Evolutionary conservation across 2,888 invertebrate species (phyloP).

Genomic region (Andricus quercusramuli): DNA sequence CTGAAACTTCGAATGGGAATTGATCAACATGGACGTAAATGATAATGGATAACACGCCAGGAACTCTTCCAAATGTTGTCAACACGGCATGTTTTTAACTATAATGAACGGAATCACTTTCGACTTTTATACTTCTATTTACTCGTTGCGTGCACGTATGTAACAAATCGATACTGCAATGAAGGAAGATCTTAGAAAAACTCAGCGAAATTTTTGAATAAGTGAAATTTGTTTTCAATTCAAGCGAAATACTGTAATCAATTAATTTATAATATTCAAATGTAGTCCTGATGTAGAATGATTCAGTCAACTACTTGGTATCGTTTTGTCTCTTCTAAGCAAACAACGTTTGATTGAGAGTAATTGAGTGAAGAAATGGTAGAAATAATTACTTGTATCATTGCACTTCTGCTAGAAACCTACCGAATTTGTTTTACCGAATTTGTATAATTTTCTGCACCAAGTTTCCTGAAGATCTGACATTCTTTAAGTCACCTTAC

Average conservation of each 20-base stretch:
- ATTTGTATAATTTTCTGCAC: slow-evolving; percentile 27
- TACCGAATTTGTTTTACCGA: slow-evolving; percentile 33
- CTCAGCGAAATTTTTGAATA: neutral
- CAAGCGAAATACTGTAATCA: too few species aligned
- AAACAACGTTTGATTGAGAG: slow-evolving; percentile 1
- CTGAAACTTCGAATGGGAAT: too few species aligned
- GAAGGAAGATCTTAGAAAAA: neutral
- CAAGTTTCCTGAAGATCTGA: slow-evolving; percentile 40
- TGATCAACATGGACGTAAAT: neutral
- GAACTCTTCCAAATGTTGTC: slow-evolving; percentile 10
- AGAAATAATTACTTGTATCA: neutral
- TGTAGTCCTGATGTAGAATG: neutral
- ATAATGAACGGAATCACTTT: neutral
- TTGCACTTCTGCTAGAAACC: slow-evolving; percentile 14
- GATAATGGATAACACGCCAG: neutral
- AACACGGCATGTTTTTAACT: slow-evolving; percentile 3
- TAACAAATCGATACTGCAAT: slow-evolving; percentile 26
- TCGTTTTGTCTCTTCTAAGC: slow-evolving; percentile 24
- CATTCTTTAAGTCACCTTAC: slow-evolving; percentile 66
- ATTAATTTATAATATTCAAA: neutral
- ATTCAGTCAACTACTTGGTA: slow-evolving; percentile 9
- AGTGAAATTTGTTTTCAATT: too few species aligned
- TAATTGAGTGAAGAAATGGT: slow-evolving; percentile 1
- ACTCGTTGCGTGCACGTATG: slow-evolving; percentile 22
- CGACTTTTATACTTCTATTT: neutral